These are phyloP conservation scores for Nomada goodeniana DNA, from an alignment of 2,888 invertebrate species.

Conservation along the genomic window DNA sequence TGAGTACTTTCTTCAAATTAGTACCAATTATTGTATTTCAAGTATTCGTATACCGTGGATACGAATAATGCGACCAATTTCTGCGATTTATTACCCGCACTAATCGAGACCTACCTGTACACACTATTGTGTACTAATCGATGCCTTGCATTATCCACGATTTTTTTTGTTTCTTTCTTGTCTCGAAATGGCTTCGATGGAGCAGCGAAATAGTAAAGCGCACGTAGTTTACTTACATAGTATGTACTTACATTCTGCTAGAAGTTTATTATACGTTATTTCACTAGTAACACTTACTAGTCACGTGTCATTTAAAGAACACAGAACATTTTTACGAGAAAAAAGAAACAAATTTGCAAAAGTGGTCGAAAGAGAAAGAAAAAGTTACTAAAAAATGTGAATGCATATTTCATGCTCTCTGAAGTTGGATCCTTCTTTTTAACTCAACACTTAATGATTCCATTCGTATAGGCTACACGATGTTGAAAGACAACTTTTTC, in stretches of 20 bases:
- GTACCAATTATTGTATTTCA: too few species aligned
- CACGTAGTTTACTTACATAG: constrained; percentile 20
- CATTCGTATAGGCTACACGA: constrained; percentile 21
- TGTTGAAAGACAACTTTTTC: constrained; percentile 12
- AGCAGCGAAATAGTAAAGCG: neutral
- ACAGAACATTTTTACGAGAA: neutral
- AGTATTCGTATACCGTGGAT: too few species aligned
- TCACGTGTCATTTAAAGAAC: constrained; percentile 3
- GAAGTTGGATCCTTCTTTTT: neutral
- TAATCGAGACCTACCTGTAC: neutral
- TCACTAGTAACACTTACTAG: constrained; percentile 33
- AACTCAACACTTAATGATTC: constrained; percentile 27
- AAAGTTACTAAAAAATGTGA: neutral
- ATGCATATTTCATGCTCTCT: neutral
- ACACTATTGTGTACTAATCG: constrained; percentile 26
- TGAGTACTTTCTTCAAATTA: too few species aligned
- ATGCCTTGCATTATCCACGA: constrained; percentile 53
- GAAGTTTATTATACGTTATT: neutral
- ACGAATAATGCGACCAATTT: too few species aligned
- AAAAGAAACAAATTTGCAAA: neutral
- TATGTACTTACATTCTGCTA: constrained; percentile 17
- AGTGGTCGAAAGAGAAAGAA: neutral
- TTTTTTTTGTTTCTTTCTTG: constrained; percentile 16
- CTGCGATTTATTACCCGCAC: too few species aligned
- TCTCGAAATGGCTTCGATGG: neutral